Evolutionary conservation across 2,888 invertebrate species (phyloP), one percentile per base, ranked within the genome.

Genomic region (Hirtodrosophila cameraria): DNA sequence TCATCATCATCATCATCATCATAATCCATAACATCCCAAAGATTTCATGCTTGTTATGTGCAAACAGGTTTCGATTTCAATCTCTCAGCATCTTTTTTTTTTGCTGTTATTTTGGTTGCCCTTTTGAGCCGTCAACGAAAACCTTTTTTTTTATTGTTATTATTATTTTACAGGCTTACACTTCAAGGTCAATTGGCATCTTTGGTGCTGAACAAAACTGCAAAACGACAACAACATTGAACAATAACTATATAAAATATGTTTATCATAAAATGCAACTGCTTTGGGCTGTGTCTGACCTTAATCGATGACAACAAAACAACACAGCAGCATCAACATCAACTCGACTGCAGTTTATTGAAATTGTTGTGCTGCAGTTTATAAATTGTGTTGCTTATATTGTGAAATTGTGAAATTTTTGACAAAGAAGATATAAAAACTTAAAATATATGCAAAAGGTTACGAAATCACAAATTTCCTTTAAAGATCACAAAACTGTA

Each of bases 261-360:
- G 36, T 61, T 66, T 59, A 63, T 60, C 46, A 50, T 48, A 73
- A 84, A 65, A 62, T 79, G 79, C 84, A 79, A 84, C 84, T 68
- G 75, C 82, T 75, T 67, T 75, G 64, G 66, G 58, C 66, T 49
- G 41, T 49, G 65, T 59, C 52, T 75, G 80, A 75, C 80, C 80
- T 82, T 85, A 85, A 80, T 85, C 81, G 85, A 78, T 64, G 81
- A 80, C 59, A 72, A 55, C 38, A 54, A 52, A 18, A 42, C 58
- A 27, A 25, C 13, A 25, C 25, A 16, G 18, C n/a, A n/a, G 18
- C 18, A 18, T n/a, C n/a, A n/a, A n/a, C 18, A 18, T 4, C 18
- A 18, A 2, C 18, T 27, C 50, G 45, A 67, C 41, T 75, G 76
- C 67, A 76, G 43, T 62, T 65, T 61, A 64, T 71, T 60, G 30